phyloP scores from a whole-genome alignment of 1,140 invertebrate genomes.

The Hyphantria cunea region DNA sequence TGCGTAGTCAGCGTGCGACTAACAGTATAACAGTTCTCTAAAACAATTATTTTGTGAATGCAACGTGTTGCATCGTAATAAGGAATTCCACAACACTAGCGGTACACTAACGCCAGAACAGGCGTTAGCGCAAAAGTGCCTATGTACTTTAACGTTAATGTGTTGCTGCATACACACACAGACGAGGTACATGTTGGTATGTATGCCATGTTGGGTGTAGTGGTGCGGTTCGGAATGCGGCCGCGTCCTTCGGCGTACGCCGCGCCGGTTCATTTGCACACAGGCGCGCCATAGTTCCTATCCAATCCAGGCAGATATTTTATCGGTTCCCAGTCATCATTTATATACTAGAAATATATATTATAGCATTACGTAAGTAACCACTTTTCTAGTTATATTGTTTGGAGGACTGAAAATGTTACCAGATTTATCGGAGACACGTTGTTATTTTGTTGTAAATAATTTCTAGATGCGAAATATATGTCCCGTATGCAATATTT shows the following conservation, averaged over 20 bases:
- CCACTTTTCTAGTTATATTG: conserved; percentile 1
- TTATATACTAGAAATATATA: conserved; percentile 38
- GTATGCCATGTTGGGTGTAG: conserved; percentile 65
- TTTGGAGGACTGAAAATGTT: conserved; percentile 7
- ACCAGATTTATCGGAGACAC: background rate
- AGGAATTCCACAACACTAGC: conserved; percentile 49
- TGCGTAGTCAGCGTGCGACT: too few relatives aligned
- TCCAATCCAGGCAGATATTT: conserved; percentile 61
- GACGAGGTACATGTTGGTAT: conserved; percentile 56
- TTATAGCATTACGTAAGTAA: conserved; percentile 6
- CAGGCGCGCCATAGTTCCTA: conserved; percentile 46
- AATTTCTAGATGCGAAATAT: too few relatives aligned
- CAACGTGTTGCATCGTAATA: conserved; percentile 42
- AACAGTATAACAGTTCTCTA: conserved; percentile 4
- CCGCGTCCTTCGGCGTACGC: conserved; percentile 71
- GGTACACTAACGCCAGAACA: conserved; percentile 23
- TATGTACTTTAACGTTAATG: conserved; percentile 55
- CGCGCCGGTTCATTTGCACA: conserved; percentile 74
- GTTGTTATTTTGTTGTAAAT: too few relatives aligned
- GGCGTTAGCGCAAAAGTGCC: conserved; percentile 51
- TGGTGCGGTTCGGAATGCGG: conserved; percentile 72
- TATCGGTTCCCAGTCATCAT: conserved; percentile 73
- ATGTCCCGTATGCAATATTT: too few relatives aligned
- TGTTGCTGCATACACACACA: conserved; percentile 48
- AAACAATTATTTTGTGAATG: conserved; percentile 39